Evolutionary conservation across 2,888 invertebrate genomes (phyloP), one percentile per base, ranked within the genome.

Genomic region (Anagyrus pseudococci): DNA sequence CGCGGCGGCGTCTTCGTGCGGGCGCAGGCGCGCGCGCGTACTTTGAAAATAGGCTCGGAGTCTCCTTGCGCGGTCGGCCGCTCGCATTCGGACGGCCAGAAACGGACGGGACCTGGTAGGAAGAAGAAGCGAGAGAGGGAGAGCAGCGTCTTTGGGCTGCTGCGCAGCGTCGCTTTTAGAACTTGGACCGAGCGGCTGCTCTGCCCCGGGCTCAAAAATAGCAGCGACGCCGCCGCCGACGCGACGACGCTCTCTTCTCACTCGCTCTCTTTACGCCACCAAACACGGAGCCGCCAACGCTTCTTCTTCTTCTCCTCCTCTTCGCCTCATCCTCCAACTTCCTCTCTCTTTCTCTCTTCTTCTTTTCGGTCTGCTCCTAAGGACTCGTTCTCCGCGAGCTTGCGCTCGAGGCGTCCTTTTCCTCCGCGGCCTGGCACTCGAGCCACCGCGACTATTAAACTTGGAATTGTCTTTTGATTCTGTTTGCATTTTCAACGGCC

Each of bases 101-200:
- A 60, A 55, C 64, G 59, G 41, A 49, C 48, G 33, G 46, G 44
- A 37, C 33, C 33, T n/a, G 43, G 50, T 64, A 48, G 49, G 44
- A 58, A 66, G 58, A 62, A 60, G 57, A 47, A 58, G 57, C 22
- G 8, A 8, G 25, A 19, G 22, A 3, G 41, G 22, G 56, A 62
- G 66, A 65, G 64, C 66, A 55, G 69, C 59, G 69, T 63, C 68
- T n/a, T n/a, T n/a, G n/a, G n/a, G 68, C 69, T 44, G 64, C 62
- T 53, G 63, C 62, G 63, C 60, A 55, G 41, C 48, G 68, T 54
- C 60, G 74, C 74, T 74, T 76, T 79, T 79, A 75, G 75, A 37
- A 80, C 78, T 79, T 77, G 78, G 77, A 79, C 74, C 78, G 77
- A 77, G 77, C 77, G 77, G 77, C 29, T 2, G 2, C 13, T 37